Percentiles rank a stretch among this genome's conserved stretches.
These are phyloP conservation scores for Paramuricea clavata DNA, from an alignment of 92 coral and sea anemone genomes.

Conservation along the genomic window DNA sequence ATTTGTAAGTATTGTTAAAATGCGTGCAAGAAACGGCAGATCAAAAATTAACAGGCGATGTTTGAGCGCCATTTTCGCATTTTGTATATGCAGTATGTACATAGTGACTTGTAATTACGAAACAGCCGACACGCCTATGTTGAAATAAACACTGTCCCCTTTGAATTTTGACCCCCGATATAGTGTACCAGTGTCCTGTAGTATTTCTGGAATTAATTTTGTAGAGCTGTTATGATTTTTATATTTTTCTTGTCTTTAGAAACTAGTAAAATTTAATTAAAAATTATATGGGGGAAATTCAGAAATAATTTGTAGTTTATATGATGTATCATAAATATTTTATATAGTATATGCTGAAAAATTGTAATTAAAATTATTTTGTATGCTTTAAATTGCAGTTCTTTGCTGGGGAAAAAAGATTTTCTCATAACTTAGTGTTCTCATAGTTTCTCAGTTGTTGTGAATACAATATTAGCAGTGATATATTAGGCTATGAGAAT, in stretches of 20 bases:
- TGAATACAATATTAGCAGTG: too few relatives aligned
- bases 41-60: background rate
- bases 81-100: background rate
- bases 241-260: background rate
- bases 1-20: conserved; percentile 33
- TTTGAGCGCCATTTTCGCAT: background rate
- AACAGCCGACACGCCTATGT: background rate
- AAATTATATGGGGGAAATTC: background rate
- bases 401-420: too few relatives aligned
- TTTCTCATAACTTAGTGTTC: too few relatives aligned
- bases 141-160: background rate
- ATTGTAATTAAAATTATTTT: too few relatives aligned
- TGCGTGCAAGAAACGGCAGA: too few relatives aligned
- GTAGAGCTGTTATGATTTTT: background rate
- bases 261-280: background rate
- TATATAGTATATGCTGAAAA: too few relatives aligned
- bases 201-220: background rate
- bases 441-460: too few relatives aligned
- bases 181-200: background rate
- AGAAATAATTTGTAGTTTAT: too few relatives aligned
- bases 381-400: too few relatives aligned
- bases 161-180: background rate
- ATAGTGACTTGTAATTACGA: background rate
- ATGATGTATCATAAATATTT: too few relatives aligned
- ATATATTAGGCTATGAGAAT: background rate